Percentiles rank a stretch among this genome's conserved stretches.
phyloP scores from a whole-genome alignment of 2,888 invertebrate genomes.

The Pachydiplax longipennis region DNA sequence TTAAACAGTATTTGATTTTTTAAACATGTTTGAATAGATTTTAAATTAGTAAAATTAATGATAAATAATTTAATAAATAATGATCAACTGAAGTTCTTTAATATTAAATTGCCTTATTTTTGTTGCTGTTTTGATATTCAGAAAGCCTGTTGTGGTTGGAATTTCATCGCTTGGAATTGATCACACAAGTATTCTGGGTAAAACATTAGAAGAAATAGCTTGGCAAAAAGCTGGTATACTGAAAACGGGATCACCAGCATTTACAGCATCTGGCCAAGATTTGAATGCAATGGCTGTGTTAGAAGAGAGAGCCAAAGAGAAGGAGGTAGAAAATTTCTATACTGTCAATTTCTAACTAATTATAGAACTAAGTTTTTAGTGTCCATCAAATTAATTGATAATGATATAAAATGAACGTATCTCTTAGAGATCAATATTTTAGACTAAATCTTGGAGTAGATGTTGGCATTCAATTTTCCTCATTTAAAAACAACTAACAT shows the following conservation, averaged over 20 bases:
- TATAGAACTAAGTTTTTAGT: no score
- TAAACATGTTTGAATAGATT: no score
- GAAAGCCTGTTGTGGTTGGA: slow-evolving; percentile 85
- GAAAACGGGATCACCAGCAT: slow-evolving; percentile 75
- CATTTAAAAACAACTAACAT: not conserved
- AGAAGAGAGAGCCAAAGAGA: slow-evolving; percentile 68
- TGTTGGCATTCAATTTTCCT: not conserved
- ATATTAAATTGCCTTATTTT: not conserved
- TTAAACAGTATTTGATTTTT: no score
- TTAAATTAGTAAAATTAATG: no score
- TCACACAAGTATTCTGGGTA: slow-evolving; percentile 84
- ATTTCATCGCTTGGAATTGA: slow-evolving; percentile 91
- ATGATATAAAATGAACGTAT: not conserved
- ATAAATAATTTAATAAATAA: no score
- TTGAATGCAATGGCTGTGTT: slow-evolving; percentile 72
- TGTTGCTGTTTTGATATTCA: slow-evolving; percentile 54
- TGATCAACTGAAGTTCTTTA: no score
- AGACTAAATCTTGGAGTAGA: not conserved
- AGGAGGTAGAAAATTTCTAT: slow-evolving; percentile 61
- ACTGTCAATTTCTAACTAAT: not conserved
- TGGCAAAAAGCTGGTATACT: slow-evolving; percentile 96
- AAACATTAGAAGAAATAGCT: slow-evolving; percentile 86
- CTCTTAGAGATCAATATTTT: no score
- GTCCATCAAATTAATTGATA: no score
- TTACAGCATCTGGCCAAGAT: slow-evolving; percentile 72